Evolutionary conservation across 2,797 vertebrate genomes (phyloP), one percentile per base, ranked within the genome.

Genomic region (Enteromius mattozi): DNA sequence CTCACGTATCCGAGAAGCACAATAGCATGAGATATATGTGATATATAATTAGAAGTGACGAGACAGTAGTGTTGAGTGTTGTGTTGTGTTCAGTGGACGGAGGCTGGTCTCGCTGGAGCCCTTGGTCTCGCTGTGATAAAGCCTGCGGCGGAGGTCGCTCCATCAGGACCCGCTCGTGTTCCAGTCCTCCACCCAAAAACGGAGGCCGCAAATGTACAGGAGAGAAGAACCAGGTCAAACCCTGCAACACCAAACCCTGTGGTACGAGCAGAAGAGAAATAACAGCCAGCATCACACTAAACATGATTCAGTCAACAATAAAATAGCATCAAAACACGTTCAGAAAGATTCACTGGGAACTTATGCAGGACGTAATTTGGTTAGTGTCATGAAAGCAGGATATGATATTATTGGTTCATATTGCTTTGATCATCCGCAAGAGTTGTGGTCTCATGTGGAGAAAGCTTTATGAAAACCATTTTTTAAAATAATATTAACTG

Each of bases 151-250:
- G 96, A 0, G 97, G 97, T 0, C 95, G 92, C 35, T 96, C 97
- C 1, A 88, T 96, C 42, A 96, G 97, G 56, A 97, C 94, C 0
- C 95, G 96, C 74, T 95, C 95, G 75, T 98, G 97, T 86, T 95
- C 95, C 27, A 97, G 96, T 68, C 97, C 97, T 16, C 97, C 97
- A 0, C 96, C 97, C 37, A 98, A 98, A 88, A 98, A 98, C 0
- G 96, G 97, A 4, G 97, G 97, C 0, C 91, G 30, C 68, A 94
- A 89, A 35, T 98, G 97, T 80, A 84, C 89, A 0, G 97, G 97
- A 35, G 96, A 96, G 91, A 95, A 95, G 87, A 96, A 96, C 92
- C 97, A 97, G 2, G 91, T 96, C 84, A 96, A 95, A 10, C 92
- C 95, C 75, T 98, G 97, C 91, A 97, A 97, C 91, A 93, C 95